Conservation (phyloP, 2,888 invertebrate species). For the Abrostola tripartita region DNA sequence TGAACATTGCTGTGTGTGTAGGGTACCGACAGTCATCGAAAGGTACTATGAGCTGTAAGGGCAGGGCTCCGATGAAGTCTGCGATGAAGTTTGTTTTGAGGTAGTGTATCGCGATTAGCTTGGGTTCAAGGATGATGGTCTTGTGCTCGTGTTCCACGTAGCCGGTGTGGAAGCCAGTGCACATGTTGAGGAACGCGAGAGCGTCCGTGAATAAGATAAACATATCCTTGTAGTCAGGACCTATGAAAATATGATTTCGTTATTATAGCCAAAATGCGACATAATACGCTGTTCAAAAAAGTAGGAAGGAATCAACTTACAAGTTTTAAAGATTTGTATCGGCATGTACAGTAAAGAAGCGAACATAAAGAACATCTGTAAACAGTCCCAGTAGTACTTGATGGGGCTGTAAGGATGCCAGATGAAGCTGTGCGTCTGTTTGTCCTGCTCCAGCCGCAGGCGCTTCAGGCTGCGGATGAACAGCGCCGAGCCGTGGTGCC, state of each 20-base stretch:
- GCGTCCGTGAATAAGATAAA: slow-evolving; percentile 67
- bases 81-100: slow-evolving; percentile 60
- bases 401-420: slow-evolving; percentile 77
- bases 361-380: slow-evolving; percentile 54
- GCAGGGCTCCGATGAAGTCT: slow-evolving; percentile 66
- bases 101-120: slow-evolving; percentile 66
- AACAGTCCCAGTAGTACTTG: slow-evolving; percentile 67
- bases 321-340: slow-evolving; percentile 67
- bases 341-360: slow-evolving; percentile 67
- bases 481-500: slow-evolving; percentile 67
- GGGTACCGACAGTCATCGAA: slow-evolving; percentile 63
- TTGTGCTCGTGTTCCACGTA: slow-evolving; percentile 69
- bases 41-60: slow-evolving; percentile 66
- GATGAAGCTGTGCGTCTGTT: slow-evolving; percentile 61
- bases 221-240: slow-evolving; percentile 62
- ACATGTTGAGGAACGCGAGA: slow-evolving; percentile 66
- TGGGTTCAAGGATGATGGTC: slow-evolving; percentile 64
- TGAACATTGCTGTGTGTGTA: slow-evolving; percentile 66
- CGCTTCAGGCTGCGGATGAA: slow-evolving; percentile 67
- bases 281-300: no score
- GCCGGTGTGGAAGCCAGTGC: slow-evolving; percentile 71
- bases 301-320: slow-evolving; percentile 57
- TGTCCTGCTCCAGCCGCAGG: slow-evolving; percentile 63
- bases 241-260: slow-evolving; percentile 52
- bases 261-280: background rate